These are phyloP conservation scores for Neotoma lepida DNA, from an alignment of 2,113 vertebrate genomes.

Conservation along the genomic window DNA sequence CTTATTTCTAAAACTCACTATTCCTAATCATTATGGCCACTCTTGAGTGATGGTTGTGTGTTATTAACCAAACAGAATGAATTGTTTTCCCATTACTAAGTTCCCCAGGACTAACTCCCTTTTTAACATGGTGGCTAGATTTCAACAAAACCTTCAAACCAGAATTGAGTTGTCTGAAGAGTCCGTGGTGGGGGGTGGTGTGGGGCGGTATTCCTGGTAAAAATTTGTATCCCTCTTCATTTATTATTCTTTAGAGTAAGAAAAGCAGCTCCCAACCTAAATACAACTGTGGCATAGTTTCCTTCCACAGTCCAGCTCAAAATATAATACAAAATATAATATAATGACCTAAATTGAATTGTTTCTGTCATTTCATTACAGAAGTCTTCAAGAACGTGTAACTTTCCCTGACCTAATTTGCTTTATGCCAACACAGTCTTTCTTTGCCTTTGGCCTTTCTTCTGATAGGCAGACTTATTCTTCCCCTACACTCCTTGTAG, in stretches of 20 bases:
- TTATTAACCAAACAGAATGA: background rate
- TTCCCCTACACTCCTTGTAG: background rate
- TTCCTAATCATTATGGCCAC: background rate
- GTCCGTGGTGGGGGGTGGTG: background rate
- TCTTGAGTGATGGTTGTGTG: background rate
- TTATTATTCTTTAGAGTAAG: background rate
- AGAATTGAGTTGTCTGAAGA: background rate
- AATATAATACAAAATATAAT: background rate
- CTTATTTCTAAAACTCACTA: background rate
- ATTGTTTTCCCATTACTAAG: background rate
- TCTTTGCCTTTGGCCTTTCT: background rate
- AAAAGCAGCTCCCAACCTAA: background rate
- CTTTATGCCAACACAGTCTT: background rate
- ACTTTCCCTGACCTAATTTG: background rate
- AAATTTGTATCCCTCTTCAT: background rate
- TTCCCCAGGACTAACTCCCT: background rate
- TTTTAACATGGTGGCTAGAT: background rate
- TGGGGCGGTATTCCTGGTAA: background rate
- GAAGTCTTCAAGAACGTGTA: background rate
- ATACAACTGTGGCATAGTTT: background rate
- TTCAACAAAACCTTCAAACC: background rate
- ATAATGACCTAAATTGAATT: background rate
- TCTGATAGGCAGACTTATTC: background rate
- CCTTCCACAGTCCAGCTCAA: too few species aligned
- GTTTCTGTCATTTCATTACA: background rate